A percentile compares a stretch with the other conserved stretches of the same genome.
These are phyloP conservation scores for Drosophila baimaii DNA, from an alignment of 1,140 invertebrate species.

Conservation along the genomic window DNA sequence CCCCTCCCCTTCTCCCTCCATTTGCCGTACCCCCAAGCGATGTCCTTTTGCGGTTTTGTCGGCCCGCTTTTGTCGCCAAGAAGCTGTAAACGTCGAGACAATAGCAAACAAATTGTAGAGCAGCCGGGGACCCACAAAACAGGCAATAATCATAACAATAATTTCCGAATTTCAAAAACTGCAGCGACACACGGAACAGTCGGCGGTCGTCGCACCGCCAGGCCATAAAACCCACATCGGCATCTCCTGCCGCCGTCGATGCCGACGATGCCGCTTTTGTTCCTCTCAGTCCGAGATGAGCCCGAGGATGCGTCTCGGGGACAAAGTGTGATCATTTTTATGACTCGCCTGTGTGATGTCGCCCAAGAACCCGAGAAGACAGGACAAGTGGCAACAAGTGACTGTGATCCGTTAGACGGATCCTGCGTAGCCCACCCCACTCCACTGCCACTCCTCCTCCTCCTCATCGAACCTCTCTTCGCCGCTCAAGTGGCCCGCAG, in stretches of 20 bases:
- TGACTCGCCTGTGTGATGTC: constrained; percentile 75
- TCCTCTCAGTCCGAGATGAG: constrained; percentile 26
- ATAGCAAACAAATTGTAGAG: constrained; percentile 63
- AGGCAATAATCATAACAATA: constrained; percentile 81
- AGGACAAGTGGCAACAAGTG: constrained; percentile 76
- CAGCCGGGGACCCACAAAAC: constrained; percentile 57
- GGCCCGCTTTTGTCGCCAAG: constrained; percentile 37
- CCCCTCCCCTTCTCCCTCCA: constrained; percentile 1
- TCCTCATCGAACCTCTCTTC: constrained; percentile 5
- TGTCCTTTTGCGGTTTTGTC: constrained; percentile 58
- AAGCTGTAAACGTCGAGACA: constrained; percentile 37
- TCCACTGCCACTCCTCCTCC: constrained; percentile 3
- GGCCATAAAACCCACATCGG: constrained; percentile 68
- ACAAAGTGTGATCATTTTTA: constrained; percentile 81
- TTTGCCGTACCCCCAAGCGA: constrained; percentile 37
- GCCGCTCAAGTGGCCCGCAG: constrained; percentile 61
- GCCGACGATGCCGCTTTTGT: constrained; percentile 61
- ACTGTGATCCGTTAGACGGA: constrained; percentile 43
- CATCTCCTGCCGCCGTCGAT: constrained; percentile 10
- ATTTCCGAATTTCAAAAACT: constrained; percentile 50
- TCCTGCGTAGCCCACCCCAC: constrained; percentile 23
- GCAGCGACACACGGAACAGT: constrained; percentile 59
- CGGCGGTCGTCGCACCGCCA: constrained; percentile 57
- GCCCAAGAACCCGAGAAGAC: constrained; percentile 32
- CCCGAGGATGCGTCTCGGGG: constrained; percentile 52